A percentile compares a stretch with the other conserved stretches of the same genome.
phyloP scores from a whole-genome alignment of 2,888 invertebrate genomes.

The Caenorhabditis sp. region DNA sequence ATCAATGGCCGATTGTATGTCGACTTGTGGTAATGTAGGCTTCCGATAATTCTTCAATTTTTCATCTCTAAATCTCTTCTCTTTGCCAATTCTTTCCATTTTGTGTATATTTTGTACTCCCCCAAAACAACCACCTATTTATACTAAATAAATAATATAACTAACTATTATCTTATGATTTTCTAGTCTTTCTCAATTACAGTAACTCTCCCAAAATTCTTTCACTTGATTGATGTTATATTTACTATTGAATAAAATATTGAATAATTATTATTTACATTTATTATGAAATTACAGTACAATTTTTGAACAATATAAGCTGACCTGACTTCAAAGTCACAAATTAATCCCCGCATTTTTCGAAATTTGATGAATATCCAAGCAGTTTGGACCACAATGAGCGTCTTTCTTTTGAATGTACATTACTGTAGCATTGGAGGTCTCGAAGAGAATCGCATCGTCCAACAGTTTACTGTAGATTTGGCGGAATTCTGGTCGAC shows the following conservation, averaged over 20 bases:
- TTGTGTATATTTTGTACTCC: neutral
- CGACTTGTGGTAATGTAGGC: constrained; percentile 66
- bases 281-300: neutral
- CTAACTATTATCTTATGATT: neutral
- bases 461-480: constrained; percentile 15
- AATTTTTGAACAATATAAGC: neutral
- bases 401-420: constrained; percentile 42
- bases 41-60: constrained; percentile 44
- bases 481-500: constrained; percentile 21
- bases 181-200: neutral
- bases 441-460: constrained; percentile 35
- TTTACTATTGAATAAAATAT: too few relatives aligned
- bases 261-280: neutral
- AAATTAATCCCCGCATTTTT: constrained; percentile 32
- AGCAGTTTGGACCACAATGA: constrained; percentile 34
- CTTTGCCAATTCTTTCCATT: constrained; percentile 32
- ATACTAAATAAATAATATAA: too few relatives aligned
- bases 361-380: constrained; percentile 37
- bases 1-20: constrained; percentile 64
- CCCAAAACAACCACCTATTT: too few relatives aligned
- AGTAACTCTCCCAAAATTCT: neutral
- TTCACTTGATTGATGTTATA: neutral
- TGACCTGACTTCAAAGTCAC: too few relatives aligned
- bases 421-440: constrained; percentile 20
- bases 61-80: neutral